Evolutionary conservation across 1,140 invertebrate species (phyloP).

Genomic region (Tyrophagus putrescentiae): DNA sequence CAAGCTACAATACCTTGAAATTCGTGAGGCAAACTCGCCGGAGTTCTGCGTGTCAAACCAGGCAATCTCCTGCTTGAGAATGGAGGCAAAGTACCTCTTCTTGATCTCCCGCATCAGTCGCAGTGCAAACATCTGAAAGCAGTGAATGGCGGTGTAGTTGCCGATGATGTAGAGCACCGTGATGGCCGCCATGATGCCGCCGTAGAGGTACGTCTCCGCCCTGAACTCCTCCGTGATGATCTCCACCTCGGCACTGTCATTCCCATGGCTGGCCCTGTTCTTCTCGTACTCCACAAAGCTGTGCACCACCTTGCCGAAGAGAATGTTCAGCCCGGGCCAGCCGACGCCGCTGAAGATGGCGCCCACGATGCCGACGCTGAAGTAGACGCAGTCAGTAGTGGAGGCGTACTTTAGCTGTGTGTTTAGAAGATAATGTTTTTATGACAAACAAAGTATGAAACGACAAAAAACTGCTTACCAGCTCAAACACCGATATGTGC

Average conservation of each 20-base stretch:
- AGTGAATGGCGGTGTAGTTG: neutral
- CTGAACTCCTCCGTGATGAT: neutral
- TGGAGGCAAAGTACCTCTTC: constrained; percentile 30
- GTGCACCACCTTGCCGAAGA: constrained; percentile 30
- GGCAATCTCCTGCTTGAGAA: constrained; percentile 52
- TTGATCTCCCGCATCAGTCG: constrained; percentile 33
- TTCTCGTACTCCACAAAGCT: constrained; percentile 27
- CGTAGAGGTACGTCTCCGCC: neutral
- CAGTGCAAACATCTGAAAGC: constrained; percentile 3
- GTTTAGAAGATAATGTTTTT: no score
- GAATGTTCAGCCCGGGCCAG: constrained; percentile 30
- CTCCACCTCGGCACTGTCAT: neutral
- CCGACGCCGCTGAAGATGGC: constrained; percentile 27
- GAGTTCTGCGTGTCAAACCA: constrained; percentile 69
- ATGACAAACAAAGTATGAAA: no score
- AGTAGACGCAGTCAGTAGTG: constrained; percentile 24
- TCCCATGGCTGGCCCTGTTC: neutral
- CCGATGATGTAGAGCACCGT: neutral
- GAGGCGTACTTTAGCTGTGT: constrained; percentile 31
- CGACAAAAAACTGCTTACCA: no score
- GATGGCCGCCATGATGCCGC: neutral
- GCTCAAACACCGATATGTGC: no score
- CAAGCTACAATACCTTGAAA: neutral
- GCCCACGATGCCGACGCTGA: constrained; percentile 27
- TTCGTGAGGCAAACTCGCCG: constrained; percentile 45